Evolutionary conservation across 2,797 vertebrate species (phyloP), one percentile per base, ranked within the genome.

Genomic region (Spatula versicolor): DNA sequence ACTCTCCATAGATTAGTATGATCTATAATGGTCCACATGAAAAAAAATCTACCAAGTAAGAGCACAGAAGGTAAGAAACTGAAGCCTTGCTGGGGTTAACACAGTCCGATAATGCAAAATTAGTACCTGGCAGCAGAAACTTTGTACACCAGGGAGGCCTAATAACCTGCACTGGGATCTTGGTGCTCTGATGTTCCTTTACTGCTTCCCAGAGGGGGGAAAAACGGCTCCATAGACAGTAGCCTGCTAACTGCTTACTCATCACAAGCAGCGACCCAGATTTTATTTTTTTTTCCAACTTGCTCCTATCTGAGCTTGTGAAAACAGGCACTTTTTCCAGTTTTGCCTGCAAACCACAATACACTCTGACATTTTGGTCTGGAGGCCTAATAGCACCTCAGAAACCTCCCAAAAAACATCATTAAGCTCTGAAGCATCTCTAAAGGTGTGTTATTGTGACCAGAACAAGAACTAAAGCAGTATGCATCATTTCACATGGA

Each of bases 191-290:
- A 93, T 79, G 73, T 73, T 90, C 43, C 45, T 82, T 81, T 59
- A 59, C 72, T 81, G 79, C 22, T 93, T 96, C 88, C 81, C 88
- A 87, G 75, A 87, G 85, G 19, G 56, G 22, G 45, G 9, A 8
- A 74, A 76, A 72, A 16, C 1, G 0, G 64, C 50, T 92, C 2
- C 15, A 18, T 3, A 55, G 1, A 50, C 0, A 3, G 58, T 48
- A 64, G 48, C 18, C 67, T 66, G 74, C 45, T 64, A 93, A 92
- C 83, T 93, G 95, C 96, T 91, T 95, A 94, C 72, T 95, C 90
- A 94, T 91, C 89, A 92, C 71, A 87, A 93, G 86, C 73, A 92
- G 33, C 72, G 86, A 95, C 93, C 94, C 90, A 96, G 93, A 96
- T 97, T 87, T 86, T 76, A 71, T 55, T 93, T 90, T 90, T 77